phyloP scores from a whole-genome alignment of 2,113 vertebrate genomes.

The Dicerorhinus sumatrensis region DNA sequence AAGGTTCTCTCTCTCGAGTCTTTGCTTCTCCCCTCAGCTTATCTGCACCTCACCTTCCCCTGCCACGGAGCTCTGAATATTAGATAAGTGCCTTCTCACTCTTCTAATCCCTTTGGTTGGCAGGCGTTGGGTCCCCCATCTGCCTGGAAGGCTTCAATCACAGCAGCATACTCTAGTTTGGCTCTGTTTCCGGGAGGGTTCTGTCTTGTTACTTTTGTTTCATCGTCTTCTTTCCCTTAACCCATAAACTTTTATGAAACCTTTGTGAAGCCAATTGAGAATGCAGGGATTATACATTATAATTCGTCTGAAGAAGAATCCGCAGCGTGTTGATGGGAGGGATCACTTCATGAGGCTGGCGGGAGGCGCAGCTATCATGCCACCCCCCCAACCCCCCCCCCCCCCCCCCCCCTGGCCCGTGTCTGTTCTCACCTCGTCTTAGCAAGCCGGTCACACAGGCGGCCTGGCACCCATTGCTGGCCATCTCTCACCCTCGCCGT shows the following conservation, averaged over 20 bases:
- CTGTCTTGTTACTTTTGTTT: slow-evolving; percentile 42
- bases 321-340: slow-evolving; percentile 69
- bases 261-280: slow-evolving; percentile 67
- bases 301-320: slow-evolving; percentile 71
- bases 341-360: slow-evolving; percentile 16
- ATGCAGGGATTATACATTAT: slow-evolving; percentile 65
- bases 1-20: not conserved
- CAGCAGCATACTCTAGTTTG: slow-evolving; percentile 70
- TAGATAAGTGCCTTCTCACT: slow-evolving; percentile 50
- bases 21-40: not conserved
- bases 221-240: slow-evolving; percentile 46
- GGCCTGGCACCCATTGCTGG: slow-evolving; percentile 71
- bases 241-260: slow-evolving; percentile 76
- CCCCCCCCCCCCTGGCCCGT: slow-evolving; percentile 43
- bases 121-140: slow-evolving; percentile 59
- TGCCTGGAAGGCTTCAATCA: slow-evolving; percentile 64
- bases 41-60: not conserved
- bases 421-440: slow-evolving; percentile 70
- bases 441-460: slow-evolving; percentile 78
- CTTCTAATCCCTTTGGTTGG: slow-evolving; percentile 63
- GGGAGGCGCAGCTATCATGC: not conserved
- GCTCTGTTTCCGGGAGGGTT: slow-evolving; percentile 66
- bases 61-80: not conserved
- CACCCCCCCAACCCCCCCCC: too few relatives aligned
- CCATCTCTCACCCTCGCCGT: slow-evolving; percentile 77